These are phyloP conservation scores for Drosophila micromelanica DNA, from an alignment of 1,140 invertebrate genomes.

Conservation along the genomic window DNA sequence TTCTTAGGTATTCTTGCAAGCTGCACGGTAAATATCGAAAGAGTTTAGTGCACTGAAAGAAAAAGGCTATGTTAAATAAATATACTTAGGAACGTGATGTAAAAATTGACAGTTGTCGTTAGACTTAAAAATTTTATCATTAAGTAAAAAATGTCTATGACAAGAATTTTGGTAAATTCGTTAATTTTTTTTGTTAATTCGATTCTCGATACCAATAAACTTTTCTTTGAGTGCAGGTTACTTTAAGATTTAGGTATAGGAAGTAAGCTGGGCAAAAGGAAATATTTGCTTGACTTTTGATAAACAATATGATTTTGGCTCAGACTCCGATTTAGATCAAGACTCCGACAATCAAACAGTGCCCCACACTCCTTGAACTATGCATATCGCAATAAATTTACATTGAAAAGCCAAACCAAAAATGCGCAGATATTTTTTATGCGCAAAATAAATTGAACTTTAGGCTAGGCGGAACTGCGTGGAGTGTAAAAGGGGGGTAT, in stretches of 20 bases:
- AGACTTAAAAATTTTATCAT: too few species aligned
- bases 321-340: conserved; percentile 10
- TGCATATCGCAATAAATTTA: conserved; percentile 56
- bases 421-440: conserved; percentile 76
- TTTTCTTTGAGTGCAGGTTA: too few species aligned
- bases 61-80: too few species aligned
- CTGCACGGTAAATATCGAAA: too few species aligned
- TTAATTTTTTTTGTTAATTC: too few species aligned
- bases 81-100: too few species aligned
- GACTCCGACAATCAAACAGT: background rate
- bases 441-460: conserved; percentile 77
- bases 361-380: conserved; percentile 15
- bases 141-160: too few species aligned
- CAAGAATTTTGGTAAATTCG: too few species aligned
- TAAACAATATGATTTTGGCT: background rate
- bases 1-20: background rate
- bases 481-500: conserved; percentile 2
- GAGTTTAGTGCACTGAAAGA: too few species aligned
- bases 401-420: conserved; percentile 36
- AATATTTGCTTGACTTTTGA: background rate
- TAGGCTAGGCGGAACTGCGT: conserved; percentile 17
- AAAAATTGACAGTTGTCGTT: too few species aligned
- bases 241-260: too few species aligned
- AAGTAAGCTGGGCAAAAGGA: background rate
- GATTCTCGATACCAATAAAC: too few species aligned